A percentile compares a stretch with the other conserved stretches of the same genome.
Evolutionary conservation across 2,113 vertebrate genomes (phyloP).

Genomic region (Anguilla rostrata): DNA sequence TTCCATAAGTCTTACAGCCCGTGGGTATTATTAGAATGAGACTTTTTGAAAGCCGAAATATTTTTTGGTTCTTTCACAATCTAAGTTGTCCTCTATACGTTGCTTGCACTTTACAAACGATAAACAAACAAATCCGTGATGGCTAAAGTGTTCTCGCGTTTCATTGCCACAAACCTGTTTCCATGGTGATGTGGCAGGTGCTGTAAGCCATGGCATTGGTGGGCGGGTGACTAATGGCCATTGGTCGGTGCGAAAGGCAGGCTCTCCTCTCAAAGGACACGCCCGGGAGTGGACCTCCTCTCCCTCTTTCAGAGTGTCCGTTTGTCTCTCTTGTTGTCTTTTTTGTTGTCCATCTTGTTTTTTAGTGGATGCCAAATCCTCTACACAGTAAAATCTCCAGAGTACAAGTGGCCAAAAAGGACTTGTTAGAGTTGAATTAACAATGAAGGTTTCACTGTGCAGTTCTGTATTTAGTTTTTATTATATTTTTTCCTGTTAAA

Average conservation of each 20-base stretch:
- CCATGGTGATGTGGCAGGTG: neutral
- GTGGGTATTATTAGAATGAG: no score
- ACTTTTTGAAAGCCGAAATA: neutral
- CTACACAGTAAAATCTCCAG: neutral
- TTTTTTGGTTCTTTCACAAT: conserved; percentile 1
- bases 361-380: neutral
- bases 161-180: neutral
- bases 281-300: neutral
- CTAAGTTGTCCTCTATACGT: neutral
- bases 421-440: no score
- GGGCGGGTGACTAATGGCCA: neutral
- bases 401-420: no score
- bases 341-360: neutral
- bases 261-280: neutral
- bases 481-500: neutral
- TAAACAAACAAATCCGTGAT: neutral
- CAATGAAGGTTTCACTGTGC: no score
- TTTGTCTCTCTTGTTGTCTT: neutral
- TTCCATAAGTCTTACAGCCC: neutral
- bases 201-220: neutral
- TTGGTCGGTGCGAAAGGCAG: neutral
- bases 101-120: neutral
- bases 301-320: conserved; percentile 1
- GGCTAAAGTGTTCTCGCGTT: neutral
- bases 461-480: neutral